Conservation (phyloP, 2,888 invertebrate genomes). For the Isoperla grammatica region DNA sequence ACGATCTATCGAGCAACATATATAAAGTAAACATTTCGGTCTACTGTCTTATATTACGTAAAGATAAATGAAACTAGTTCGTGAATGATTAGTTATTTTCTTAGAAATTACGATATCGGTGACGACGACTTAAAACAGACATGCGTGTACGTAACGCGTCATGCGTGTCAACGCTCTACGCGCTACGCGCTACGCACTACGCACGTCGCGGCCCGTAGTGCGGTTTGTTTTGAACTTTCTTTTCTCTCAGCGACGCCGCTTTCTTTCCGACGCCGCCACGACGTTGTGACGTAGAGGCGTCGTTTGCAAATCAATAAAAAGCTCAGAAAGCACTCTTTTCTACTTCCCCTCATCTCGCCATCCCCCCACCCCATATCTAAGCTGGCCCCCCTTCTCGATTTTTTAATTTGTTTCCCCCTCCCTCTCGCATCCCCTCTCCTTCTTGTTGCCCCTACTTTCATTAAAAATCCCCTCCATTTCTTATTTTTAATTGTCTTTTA, state of each 20-base stretch:
- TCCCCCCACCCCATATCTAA: slow-evolving; percentile 16
- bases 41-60: neutral
- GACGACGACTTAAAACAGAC: too few species aligned
- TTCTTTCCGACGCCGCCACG: slow-evolving; percentile 20
- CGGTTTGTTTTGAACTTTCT: slow-evolving; percentile 9
- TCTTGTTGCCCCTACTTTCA: neutral
- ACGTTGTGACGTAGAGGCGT: slow-evolving; percentile 18
- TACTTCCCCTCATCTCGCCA: slow-evolving; percentile 14
- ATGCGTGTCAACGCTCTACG: too few species aligned
- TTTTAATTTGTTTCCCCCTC: slow-evolving; percentile 16
- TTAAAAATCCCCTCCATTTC: slow-evolving; percentile 11
- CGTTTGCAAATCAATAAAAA: slow-evolving; percentile 28
- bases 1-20: too few species aligned
- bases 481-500: slow-evolving; percentile 17
- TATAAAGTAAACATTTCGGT: too few species aligned
- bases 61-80: too few species aligned
- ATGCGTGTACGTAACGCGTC: too few species aligned
- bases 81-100: too few species aligned
- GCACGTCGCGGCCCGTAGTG: too few species aligned
- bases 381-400: slow-evolving; percentile 16
- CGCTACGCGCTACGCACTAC: too few species aligned
- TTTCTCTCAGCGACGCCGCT: slow-evolving; percentile 10
- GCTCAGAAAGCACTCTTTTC: slow-evolving; percentile 27
- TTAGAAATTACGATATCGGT: too few species aligned
- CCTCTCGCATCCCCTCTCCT: neutral